Percentiles rank a stretch among this genome's conserved stretches.
Evolutionary conservation across 53 echinoderm and acorn worm genomes (phyloP).

Genomic region (Pentamera pediparva): DNA sequence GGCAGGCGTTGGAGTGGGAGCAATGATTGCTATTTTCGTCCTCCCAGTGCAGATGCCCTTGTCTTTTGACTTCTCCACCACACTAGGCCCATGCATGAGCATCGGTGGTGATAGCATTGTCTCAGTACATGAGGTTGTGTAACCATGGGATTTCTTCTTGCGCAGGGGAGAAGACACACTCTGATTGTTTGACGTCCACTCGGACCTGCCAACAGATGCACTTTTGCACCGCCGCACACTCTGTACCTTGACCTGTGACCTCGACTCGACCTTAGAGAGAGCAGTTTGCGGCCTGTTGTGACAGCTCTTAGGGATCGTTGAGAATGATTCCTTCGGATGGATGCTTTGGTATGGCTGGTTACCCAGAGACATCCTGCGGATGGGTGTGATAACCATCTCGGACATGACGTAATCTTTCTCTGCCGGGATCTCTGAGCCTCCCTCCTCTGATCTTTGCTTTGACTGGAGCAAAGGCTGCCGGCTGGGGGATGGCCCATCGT

Average conservation of each 20-base stretch:
- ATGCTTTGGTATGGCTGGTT: conserved; percentile 55
- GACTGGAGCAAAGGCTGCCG: neutral
- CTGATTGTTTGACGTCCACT: neutral
- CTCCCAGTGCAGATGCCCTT: neutral
- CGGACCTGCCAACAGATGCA: neutral
- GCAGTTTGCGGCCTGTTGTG: conserved; percentile 56
- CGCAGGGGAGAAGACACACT: conserved; percentile 33
- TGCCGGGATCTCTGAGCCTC: neutral
- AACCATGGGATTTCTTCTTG: conserved; percentile 87
- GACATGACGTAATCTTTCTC: conserved; percentile 9
- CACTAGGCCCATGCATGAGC: conserved; percentile 57
- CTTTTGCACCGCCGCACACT: conserved; percentile 49
- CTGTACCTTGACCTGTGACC: conserved; percentile 33
- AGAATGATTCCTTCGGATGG: conserved; percentile 52
- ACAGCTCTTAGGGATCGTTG: conserved; percentile 55
- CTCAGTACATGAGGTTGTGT: conserved; percentile 80
- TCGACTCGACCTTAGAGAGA: conserved; percentile 32
- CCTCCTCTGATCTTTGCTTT: conserved; percentile 24
- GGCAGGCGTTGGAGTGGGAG: conserved; percentile 14
- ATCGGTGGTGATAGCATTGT: conserved; percentile 66
- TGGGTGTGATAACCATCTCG: conserved; percentile 32
- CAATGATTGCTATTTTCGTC: neutral
- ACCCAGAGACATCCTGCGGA: conserved; percentile 28
- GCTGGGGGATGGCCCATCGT: neutral
- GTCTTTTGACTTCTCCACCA: conserved; percentile 1